Conservation (phyloP, 1,140 invertebrate species). For the Brevipalpus yothersi region DNA sequence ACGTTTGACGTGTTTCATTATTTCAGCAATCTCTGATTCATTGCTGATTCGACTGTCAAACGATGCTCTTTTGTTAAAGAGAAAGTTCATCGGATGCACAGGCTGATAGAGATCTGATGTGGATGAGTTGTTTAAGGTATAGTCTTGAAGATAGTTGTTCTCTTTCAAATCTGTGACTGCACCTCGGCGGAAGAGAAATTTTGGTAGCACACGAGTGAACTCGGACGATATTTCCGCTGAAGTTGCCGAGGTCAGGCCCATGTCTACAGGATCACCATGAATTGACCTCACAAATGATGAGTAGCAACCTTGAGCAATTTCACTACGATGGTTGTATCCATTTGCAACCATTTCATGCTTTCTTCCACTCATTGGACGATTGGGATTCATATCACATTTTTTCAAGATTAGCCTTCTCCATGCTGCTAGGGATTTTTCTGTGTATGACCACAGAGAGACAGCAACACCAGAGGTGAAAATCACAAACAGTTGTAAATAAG, state of each 20-base stretch:
- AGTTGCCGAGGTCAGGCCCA: conserved; percentile 53
- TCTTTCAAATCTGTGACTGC: conserved; percentile 28
- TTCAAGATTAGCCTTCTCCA: conserved; percentile 59
- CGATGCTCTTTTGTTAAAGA: conserved; percentile 35
- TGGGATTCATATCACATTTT: conserved; percentile 25
- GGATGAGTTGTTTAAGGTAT: conserved; percentile 12
- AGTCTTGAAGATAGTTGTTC: conserved; percentile 1
- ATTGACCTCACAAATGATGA: conserved; percentile 9
- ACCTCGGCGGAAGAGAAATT: conserved; percentile 51
- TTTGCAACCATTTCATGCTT: conserved; percentile 69
- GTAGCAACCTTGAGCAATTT: background rate
- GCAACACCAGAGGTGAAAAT: conserved; percentile 54
- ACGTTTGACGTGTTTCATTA: conserved; percentile 26
- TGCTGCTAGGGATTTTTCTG: conserved; percentile 43
- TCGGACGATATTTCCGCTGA: conserved; percentile 37
- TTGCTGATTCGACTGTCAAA: conserved; percentile 17
- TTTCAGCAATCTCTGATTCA: conserved; percentile 8
- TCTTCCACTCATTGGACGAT: conserved; percentile 30
- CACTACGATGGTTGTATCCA: background rate
- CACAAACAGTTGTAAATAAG: conserved; percentile 52
- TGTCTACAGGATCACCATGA: conserved; percentile 18
- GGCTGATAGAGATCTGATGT: conserved; percentile 11
- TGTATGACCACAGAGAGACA: conserved; percentile 86
- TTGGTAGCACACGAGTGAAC: conserved; percentile 63
- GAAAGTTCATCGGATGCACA: conserved; percentile 7